Conservation (phyloP, 2,888 invertebrate genomes). For the Nectonema munidae region DNA sequence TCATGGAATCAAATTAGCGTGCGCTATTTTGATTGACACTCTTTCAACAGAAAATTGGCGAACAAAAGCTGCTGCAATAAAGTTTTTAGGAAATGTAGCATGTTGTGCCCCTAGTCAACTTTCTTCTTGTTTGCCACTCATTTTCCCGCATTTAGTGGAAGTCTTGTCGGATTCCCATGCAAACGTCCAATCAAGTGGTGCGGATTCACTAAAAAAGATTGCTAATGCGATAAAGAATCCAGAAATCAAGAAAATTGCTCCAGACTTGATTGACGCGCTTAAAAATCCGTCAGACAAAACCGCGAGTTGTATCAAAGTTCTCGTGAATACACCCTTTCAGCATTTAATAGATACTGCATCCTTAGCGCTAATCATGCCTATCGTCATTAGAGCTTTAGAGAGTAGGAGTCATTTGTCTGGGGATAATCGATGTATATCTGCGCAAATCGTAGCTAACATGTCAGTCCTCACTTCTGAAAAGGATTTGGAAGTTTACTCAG, state of each 20-base stretch:
- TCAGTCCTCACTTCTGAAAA: slow-evolving; percentile 87
- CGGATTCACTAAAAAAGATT: slow-evolving; percentile 39
- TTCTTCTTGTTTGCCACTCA: slow-evolving; percentile 77
- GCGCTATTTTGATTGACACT: slow-evolving; percentile 63
- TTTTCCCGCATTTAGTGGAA: slow-evolving; percentile 83
- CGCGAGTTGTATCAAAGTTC: slow-evolving; percentile 52
- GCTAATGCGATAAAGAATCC: slow-evolving; percentile 91
- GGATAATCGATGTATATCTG: slow-evolving; percentile 91
- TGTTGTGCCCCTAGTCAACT: slow-evolving; percentile 84
- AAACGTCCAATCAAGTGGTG: slow-evolving; percentile 25
- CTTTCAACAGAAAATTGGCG: slow-evolving; percentile 92
- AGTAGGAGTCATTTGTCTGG: slow-evolving; percentile 89
- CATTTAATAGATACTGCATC: slow-evolving; percentile 98
- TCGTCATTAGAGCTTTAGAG: slow-evolving; percentile 79
- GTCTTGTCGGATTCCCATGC: slow-evolving; percentile 84
- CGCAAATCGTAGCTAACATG: slow-evolving; percentile 97
- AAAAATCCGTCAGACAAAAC: slow-evolving; percentile 87
- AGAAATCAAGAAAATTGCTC: slow-evolving; percentile 45
- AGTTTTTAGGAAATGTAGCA: slow-evolving; percentile 81
- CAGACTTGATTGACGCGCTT: slow-evolving; percentile 41
- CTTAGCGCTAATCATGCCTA: slow-evolving; percentile 90
- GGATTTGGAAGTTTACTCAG: slow-evolving; percentile 72
- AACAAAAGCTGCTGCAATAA: slow-evolving; percentile 50
- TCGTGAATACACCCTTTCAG: slow-evolving; percentile 39
- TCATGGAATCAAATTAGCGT: slow-evolving; percentile 78